Percentiles rank a stretch among this genome's conserved stretches.
Conservation (phyloP, 2,797 vertebrate species). For the Dryobates pubescens region DNA sequence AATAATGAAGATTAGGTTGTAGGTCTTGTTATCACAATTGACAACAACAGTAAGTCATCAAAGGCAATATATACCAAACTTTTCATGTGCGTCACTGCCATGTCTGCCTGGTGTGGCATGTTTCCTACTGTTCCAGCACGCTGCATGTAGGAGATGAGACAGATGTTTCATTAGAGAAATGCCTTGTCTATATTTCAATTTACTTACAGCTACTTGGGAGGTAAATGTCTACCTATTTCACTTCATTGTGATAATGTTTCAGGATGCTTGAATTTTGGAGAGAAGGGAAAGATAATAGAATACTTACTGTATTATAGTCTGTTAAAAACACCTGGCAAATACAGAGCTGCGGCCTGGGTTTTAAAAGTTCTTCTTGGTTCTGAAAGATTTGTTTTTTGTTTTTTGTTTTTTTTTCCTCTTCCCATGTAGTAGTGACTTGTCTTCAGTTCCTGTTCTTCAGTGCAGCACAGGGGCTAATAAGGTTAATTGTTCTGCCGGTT, state of each 20-base stretch:
- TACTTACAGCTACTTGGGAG: background rate
- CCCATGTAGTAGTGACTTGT: background rate
- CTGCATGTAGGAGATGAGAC: background rate
- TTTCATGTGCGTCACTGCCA: background rate
- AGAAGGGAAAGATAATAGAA: background rate
- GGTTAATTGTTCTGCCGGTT: slow-evolving; percentile 28
- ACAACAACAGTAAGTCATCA: background rate
- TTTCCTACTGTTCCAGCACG: background rate
- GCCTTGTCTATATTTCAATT: background rate
- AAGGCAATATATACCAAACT: background rate
- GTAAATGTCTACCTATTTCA: background rate
- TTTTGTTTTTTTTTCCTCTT: background rate
- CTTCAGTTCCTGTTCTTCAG: slow-evolving; percentile 27
- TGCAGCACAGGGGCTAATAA: background rate
- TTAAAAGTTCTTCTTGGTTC: background rate
- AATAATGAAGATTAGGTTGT: background rate
- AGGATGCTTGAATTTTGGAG: background rate
- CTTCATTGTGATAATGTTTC: background rate
- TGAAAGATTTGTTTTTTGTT: background rate
- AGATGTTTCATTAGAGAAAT: background rate
- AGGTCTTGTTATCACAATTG: background rate
- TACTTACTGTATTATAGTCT: background rate
- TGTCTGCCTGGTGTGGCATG: background rate
- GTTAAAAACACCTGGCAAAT: background rate
- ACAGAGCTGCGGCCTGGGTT: background rate